Evolutionary conservation across 2,888 invertebrate genomes (phyloP).

Genomic region (Coecobrya sp.): DNA sequence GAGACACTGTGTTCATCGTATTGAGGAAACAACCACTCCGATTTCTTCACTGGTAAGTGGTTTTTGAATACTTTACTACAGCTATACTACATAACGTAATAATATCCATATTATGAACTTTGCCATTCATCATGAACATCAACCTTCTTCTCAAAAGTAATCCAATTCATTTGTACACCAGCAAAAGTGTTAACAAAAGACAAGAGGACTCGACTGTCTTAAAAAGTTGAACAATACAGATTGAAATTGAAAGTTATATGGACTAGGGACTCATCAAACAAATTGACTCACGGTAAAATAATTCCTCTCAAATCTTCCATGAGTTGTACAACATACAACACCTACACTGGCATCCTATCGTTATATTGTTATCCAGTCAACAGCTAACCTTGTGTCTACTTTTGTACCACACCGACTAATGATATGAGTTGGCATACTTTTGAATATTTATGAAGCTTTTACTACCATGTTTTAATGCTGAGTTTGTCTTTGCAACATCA

Average conservation of each 20-base stretch:
- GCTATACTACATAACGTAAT: neutral
- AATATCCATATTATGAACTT: neutral
- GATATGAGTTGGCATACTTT: slow-evolving; percentile 78
- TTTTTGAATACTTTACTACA: neutral
- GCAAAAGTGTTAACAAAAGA: too few relatives aligned
- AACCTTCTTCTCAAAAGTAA: too few relatives aligned
- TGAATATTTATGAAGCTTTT: slow-evolving; percentile 78
- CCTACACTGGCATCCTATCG: neutral
- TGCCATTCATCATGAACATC: neutral
- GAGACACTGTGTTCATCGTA: slow-evolving; percentile 89
- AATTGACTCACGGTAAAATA: slow-evolving; percentile 12
- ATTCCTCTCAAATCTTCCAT: neutral
- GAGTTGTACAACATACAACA: neutral
- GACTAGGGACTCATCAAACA: slow-evolving; percentile 1
- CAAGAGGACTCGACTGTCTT: neutral
- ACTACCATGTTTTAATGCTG: neutral
- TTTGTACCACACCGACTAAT: slow-evolving; percentile 47
- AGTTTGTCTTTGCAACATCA: slow-evolving; percentile 36
- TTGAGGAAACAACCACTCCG: slow-evolving; percentile 87
- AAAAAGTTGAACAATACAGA: neutral
- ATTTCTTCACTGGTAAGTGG: slow-evolving; percentile 88
- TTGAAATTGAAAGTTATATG: neutral
- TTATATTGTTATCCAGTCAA: neutral
- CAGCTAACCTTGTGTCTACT: slow-evolving; percentile 49
- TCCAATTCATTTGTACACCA: too few relatives aligned